phyloP scores from a whole-genome alignment of 2,797 vertebrate genomes.

The Hypotaenidia okinawae region DNA sequence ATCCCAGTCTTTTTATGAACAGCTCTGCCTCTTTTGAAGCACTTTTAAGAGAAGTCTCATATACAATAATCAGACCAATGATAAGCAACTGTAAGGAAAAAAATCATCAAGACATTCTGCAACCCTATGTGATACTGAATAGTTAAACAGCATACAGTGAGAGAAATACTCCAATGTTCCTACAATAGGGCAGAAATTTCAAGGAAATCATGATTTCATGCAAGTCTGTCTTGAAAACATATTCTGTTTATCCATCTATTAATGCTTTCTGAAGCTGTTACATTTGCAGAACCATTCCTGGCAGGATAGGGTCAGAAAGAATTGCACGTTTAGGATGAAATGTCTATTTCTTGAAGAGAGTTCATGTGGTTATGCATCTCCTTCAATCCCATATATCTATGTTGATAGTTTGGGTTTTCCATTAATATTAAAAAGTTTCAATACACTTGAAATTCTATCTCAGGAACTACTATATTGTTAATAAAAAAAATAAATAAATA shows the following conservation, averaged over 20 bases:
- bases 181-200: not conserved
- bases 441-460: not conserved
- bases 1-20: not conserved
- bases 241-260: not conserved
- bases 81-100: not conserved
- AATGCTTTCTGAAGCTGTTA: too few relatives aligned
- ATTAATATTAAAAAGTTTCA: not conserved
- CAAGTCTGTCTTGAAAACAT: not conserved
- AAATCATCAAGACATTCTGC: not conserved
- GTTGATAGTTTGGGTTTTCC: not conserved
- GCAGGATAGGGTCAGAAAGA: too few relatives aligned
- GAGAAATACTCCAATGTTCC: not conserved
- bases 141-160: not conserved
- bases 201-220: not conserved
- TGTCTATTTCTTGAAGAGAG: not conserved
- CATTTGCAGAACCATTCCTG: too few relatives aligned
- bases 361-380: not conserved
- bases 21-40: not conserved
- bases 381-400: not conserved
- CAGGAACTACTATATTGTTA: not conserved
- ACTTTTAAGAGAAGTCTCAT: not conserved
- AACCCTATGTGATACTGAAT: not conserved
- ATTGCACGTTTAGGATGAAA: not conserved
- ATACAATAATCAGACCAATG: not conserved
- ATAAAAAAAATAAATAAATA: not conserved